Conservation (phyloP, 1,140 invertebrate species). For the Bombus terrestris region DNA sequence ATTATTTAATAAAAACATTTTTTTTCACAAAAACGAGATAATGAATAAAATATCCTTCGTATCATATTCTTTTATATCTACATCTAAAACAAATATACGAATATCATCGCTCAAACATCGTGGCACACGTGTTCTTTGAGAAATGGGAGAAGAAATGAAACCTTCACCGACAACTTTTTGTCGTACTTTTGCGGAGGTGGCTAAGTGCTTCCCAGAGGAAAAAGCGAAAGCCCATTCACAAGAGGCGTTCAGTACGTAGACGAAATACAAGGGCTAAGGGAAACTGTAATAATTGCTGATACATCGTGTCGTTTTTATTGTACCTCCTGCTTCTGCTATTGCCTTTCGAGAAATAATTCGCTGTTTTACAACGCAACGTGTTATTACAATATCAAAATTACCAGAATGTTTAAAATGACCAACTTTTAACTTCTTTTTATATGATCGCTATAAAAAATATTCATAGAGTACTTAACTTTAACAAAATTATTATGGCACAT, state of each 20-base stretch:
- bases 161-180: neutral
- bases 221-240: neutral
- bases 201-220: neutral
- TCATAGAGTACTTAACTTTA: too few relatives aligned
- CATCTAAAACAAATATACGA: neutral
- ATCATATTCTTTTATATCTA: neutral
- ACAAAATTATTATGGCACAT: too few relatives aligned
- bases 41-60: neutral
- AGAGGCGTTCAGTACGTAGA: neutral
- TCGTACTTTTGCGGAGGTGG: neutral
- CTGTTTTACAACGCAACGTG: too few relatives aligned
- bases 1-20: neutral
- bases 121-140: neutral
- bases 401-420: neutral
- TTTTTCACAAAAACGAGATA: neutral
- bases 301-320: neutral
- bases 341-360: neutral
- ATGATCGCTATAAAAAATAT: neutral
- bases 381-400: too few relatives aligned
- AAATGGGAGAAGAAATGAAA: conserved; percentile 14
- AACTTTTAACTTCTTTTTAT: neutral
- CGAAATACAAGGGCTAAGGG: too few relatives aligned
- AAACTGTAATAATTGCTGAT: neutral
- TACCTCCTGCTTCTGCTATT: too few relatives aligned
- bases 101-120: neutral